A percentile compares a stretch with the other conserved stretches of the same genome.
Conservation (phyloP, 2,888 invertebrate genomes). For the Leptothorax acervorum region DNA sequence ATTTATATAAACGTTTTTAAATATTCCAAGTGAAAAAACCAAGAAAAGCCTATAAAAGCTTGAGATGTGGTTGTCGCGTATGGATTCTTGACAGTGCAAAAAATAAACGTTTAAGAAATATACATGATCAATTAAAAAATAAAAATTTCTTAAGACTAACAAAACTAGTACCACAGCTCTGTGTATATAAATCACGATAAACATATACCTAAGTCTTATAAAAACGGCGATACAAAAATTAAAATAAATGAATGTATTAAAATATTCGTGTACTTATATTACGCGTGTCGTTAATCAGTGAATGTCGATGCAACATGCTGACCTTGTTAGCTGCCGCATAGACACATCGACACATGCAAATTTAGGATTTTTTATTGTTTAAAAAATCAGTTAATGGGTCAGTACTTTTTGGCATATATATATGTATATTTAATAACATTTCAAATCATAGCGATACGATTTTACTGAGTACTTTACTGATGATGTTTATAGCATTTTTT, state of each 20-base stretch:
- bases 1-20: not conserved
- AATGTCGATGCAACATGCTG: not conserved
- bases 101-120: not conserved
- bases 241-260: not conserved
- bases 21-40: too few relatives aligned
- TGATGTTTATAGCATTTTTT: not conserved
- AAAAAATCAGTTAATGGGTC: not conserved
- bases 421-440: not conserved
- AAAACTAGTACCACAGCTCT: not conserved
- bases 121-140: not conserved
- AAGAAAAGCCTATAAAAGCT: too few relatives aligned
- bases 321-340: not conserved
- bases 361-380: not conserved
- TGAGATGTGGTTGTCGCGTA: too few relatives aligned
- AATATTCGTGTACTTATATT: not conserved
- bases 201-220: not conserved
- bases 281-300: not conserved
- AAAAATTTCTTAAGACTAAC: not conserved
- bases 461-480: not conserved
- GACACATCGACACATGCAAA: not conserved
- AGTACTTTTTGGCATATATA: not conserved
- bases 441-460: not conserved
- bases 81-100: too few relatives aligned
- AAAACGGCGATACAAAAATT: not conserved
- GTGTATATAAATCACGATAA: not conserved